These are phyloP conservation scores for Tenthredo mesomela DNA, from an alignment of 2,888 invertebrate species.

Conservation along the genomic window DNA sequence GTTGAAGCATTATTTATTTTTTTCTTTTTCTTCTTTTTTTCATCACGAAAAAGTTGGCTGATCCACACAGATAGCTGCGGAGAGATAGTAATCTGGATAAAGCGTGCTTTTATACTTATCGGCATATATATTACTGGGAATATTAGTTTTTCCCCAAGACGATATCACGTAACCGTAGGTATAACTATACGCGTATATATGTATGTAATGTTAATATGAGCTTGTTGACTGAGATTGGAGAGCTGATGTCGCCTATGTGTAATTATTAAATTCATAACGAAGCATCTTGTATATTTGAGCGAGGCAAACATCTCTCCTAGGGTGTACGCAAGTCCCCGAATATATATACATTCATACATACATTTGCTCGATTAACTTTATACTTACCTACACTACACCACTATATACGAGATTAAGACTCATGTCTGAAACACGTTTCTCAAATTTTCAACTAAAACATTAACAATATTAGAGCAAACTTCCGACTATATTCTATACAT, in stretches of 20 bases:
- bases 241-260: slow-evolving; percentile 37
- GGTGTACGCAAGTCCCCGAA: not conserved
- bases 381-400: not conserved
- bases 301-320: slow-evolving; percentile 7
- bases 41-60: not conserved
- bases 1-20: too few species aligned
- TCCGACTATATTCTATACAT: too few species aligned
- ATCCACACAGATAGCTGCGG: not conserved
- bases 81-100: not conserved
- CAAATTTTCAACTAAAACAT: not conserved
- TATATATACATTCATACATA: slow-evolving; percentile 4
- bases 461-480: not conserved
- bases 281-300: slow-evolving; percentile 39
- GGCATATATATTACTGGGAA: not conserved
- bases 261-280: slow-evolving; percentile 50
- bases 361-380: slow-evolving; percentile 40
- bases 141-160: not conserved
- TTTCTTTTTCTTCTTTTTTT: not conserved
- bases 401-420: not conserved
- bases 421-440: not conserved
- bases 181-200: not conserved
- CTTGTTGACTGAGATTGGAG: slow-evolving; percentile 26
- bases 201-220: slow-evolving; percentile 15
- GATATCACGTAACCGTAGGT: not conserved
- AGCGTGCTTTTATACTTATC: not conserved